Percentiles rank a stretch among this genome's conserved stretches.
Conservation (phyloP, 2,797 vertebrate genomes). For the Syndactyla subalaris region DNA sequence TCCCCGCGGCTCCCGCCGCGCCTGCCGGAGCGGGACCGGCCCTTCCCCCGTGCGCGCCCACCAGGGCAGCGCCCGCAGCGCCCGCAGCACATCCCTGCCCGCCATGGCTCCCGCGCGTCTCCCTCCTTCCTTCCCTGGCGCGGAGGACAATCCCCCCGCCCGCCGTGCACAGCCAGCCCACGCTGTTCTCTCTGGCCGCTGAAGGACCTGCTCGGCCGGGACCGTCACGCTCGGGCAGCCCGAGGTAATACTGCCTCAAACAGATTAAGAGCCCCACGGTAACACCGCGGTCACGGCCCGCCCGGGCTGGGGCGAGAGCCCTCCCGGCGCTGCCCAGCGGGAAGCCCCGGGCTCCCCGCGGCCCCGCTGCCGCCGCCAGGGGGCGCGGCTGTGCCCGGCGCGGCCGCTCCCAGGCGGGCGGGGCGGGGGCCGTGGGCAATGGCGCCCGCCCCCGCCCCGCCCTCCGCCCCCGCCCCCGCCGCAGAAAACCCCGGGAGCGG, state of each 20-base stretch:
- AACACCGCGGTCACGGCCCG: no score
- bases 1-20: neutral
- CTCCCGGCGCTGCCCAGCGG: neutral
- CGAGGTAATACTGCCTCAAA: neutral
- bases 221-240: neutral
- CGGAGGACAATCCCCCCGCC: neutral
- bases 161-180: neutral
- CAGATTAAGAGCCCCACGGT: neutral
- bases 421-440: neutral
- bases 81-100: neutral
- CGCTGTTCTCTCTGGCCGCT: neutral
- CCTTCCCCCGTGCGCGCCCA: fast-evolving
- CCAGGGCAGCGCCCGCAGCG: neutral
- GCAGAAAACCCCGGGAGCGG: slow-evolving; percentile 5
- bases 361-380: neutral
- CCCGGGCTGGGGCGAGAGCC: neutral
- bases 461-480: neutral
- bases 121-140: neutral
- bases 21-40: neutral
- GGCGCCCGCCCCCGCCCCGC: neutral
- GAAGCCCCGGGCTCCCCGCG: neutral
- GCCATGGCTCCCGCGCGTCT: neutral
- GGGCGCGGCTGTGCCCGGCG: neutral
- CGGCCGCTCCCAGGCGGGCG: slow-evolving; percentile 11
- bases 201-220: neutral